A percentile compares a stretch with the other conserved stretches of the same genome.
Evolutionary conservation across 1,140 invertebrate species (phyloP).

Genomic region (Polyergus mexicanus): DNA sequence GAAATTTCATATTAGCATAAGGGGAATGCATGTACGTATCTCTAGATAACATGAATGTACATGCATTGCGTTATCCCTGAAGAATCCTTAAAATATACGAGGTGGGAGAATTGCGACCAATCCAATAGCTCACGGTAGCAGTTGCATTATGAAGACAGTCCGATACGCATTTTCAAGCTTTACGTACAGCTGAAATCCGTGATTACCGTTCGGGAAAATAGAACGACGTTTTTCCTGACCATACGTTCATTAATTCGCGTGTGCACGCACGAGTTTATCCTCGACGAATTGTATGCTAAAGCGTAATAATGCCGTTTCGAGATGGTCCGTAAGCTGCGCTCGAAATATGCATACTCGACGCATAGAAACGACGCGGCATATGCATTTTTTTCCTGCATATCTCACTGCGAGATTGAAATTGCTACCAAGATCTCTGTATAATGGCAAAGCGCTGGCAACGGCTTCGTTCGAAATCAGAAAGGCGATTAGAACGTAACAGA

Average conservation of each 20-base stretch:
- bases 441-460: neutral
- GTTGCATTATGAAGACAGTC: conserved; percentile 65
- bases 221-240: conserved; percentile 54
- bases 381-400: conserved; percentile 6
- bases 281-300: neutral
- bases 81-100: conserved; percentile 39
- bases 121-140: conserved; percentile 57
- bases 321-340: neutral
- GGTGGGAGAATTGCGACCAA: conserved; percentile 62
- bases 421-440: conserved; percentile 34
- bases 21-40: conserved; percentile 29
- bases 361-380: conserved; percentile 1
- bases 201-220: conserved; percentile 69
- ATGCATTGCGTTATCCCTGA: conserved; percentile 47
- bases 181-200: conserved; percentile 63
- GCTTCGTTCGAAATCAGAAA: conserved; percentile 24
- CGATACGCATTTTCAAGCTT: conserved; percentile 68
- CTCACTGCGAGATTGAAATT: conserved; percentile 15
- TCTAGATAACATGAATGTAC: conserved; percentile 40
- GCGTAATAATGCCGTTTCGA: conserved; percentile 48
- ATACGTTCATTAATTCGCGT: neutral
- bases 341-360: neutral
- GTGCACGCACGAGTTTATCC: conserved; percentile 17
- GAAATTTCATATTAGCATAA: conserved; percentile 40
- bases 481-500: neutral